phyloP scores from a whole-genome alignment of 2,888 invertebrate species.

The Chrysodeixis includens region DNA sequence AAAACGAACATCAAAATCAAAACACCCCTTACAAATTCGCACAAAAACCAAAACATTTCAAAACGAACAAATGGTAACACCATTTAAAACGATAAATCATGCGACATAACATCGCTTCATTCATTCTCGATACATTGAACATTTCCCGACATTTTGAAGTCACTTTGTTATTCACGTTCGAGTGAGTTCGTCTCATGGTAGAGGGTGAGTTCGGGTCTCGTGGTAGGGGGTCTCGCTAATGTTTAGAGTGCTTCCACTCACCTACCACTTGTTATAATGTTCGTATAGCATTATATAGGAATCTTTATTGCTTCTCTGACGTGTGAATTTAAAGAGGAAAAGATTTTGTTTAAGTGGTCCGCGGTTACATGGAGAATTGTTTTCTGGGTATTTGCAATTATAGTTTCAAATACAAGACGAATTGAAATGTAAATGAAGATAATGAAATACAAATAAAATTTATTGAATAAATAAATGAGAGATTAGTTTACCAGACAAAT shows the following conservation, averaged over 20 bases:
- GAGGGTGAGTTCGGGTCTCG: conserved; percentile 2
- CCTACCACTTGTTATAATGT: conserved; percentile 55
- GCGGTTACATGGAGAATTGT: conserved; percentile 18
- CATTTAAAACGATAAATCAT: background rate
- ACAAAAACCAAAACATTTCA: background rate
- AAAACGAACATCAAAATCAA: background rate
- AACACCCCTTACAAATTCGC: background rate
- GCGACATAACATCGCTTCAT: background rate
- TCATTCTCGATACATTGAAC: conserved; percentile 12
- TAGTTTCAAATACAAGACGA: too few species aligned
- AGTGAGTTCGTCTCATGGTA: too few species aligned
- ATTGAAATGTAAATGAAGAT: too few species aligned
- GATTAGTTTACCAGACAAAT: too few species aligned
- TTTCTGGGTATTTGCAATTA: background rate
- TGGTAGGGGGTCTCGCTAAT: conserved; percentile 51
- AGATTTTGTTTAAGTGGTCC: conserved; percentile 36
- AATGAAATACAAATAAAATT: too few species aligned
- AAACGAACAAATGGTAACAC: background rate
- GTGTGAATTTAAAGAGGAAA: conserved; percentile 41
- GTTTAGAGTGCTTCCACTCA: conserved; percentile 57
- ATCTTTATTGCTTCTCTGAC: conserved; percentile 52
- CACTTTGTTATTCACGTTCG: background rate
- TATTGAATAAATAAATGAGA: too few species aligned
- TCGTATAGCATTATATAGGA: conserved; percentile 47
- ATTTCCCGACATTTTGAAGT: conserved; percentile 2